Conservation (phyloP, 2,113 vertebrate genomes). For the Nettapus auritus region DNA sequence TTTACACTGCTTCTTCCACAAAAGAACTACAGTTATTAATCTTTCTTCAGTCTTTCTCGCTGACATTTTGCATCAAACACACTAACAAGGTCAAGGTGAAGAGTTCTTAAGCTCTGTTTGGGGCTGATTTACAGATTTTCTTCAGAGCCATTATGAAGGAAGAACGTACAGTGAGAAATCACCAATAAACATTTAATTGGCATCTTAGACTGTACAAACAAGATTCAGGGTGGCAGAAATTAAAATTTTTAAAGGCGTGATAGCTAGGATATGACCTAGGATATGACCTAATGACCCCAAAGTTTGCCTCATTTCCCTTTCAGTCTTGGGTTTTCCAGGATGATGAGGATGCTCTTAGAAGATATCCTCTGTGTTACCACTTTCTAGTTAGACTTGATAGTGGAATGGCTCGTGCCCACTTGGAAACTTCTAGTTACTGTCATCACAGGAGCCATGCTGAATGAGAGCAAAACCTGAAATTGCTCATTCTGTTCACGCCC, state of each 20-base stretch:
- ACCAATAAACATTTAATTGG: conserved; percentile 14
- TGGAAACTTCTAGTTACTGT: not conserved
- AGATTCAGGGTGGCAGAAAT: not conserved
- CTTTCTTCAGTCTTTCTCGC: conserved; percentile 12
- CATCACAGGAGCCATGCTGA: not conserved
- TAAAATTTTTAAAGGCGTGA: not conserved
- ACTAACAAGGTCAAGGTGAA: not conserved
- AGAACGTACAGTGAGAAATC: not conserved
- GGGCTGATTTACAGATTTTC: not conserved
- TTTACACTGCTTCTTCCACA: conserved; percentile 26
- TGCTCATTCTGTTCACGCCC: not conserved
- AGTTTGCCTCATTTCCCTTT: not conserved
- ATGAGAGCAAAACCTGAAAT: not conserved
- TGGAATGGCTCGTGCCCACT: not conserved
- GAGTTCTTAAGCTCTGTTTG: conserved; percentile 24
- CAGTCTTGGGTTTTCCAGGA: not conserved
- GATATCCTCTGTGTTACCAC: not conserved
- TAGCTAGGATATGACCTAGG: not conserved
- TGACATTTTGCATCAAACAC: not conserved
- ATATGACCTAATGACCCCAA: not conserved
- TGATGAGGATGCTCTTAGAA: not conserved
- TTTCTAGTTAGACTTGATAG: not conserved
- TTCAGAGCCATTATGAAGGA: not conserved
- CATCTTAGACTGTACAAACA: not conserved
- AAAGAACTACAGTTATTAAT: conserved; percentile 36